Base-by-base conservation (phyloP, 2,113 vertebrate genomes). In the Oryzias celebensis region DNA sequence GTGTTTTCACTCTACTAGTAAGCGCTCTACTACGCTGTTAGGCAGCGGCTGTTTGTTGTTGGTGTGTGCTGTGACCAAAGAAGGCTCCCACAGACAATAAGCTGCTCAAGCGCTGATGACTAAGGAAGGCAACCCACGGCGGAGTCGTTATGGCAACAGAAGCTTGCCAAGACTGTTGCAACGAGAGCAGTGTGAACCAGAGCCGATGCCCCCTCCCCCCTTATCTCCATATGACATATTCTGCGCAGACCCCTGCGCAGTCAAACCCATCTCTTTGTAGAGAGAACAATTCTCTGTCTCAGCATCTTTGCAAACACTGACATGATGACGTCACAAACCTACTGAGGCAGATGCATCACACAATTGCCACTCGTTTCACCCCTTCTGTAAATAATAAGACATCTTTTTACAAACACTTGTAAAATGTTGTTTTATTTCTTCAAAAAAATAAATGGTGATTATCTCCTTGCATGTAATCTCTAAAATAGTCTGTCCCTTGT, bases 131-230 rank as follows among this genome's bases (percentile, higher is more conserved):
- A 73, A 86, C 85, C 85, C 52, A 50, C 62, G 15, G 85, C 41
- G 83, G 79, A 89, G 87, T 91, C 71, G 84, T 91, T 90, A 92
- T 88, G 85, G 89, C 82, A 92, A 90, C 83, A 52, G 63, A 77
- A 75, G 73, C 77, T 81, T 85, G 87, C 86, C 90, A 87, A 88
- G 80, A 85, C 77, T 83, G 87, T 75, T 64, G 73, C 82, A 86
- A 89, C 73, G 82, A 84, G 88, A 87, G 81, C 74, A 86, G 78
- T 82, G 70, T 79, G 80, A 91, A 79, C 55, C 73, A 85, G 68
- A 78, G 87, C 85, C 85, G 53, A 82, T 78, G 78, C 68, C 67
- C 65, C 78, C 73, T 60, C 71, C 71, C 61, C 20, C 49, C 47
- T 23, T 49, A 17, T 51, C 77, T 49, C 79, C 81, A 87, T 90